Evolutionary conservation across 37 sponge, comb jelly and placozoan genomes (phyloP).

Genomic region (Eunapius fragilis): DNA sequence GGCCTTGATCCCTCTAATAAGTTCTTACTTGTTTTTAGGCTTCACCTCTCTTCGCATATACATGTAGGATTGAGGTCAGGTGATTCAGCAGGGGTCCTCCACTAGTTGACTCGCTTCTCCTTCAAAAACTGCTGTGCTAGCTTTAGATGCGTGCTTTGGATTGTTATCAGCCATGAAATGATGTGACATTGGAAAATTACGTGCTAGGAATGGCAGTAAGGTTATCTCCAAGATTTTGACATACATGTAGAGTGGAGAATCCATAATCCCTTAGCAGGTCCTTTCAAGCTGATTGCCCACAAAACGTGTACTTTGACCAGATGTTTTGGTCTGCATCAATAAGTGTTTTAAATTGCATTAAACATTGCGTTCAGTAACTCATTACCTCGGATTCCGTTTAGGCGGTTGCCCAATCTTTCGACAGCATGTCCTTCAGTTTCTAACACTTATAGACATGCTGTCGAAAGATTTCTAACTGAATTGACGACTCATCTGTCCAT

Average conservation of each 20-base stretch:
- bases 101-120: too few relatives aligned
- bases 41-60: slow-evolving; percentile 26
- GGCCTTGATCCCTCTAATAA: too few relatives aligned
- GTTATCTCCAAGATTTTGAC: slow-evolving; percentile 24
- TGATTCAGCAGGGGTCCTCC: too few relatives aligned
- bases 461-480: too few relatives aligned
- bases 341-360: too few relatives aligned
- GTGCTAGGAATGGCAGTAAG: slow-evolving; percentile 16
- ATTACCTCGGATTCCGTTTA: too few relatives aligned
- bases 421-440: too few relatives aligned
- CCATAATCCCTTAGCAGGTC: slow-evolving; percentile 5
- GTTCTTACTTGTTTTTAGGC: slow-evolving; percentile 16
- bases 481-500: too few relatives aligned
- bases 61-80: slow-evolving; percentile 28
- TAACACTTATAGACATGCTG: too few relatives aligned
- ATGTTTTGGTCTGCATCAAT: neutral
- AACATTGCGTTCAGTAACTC: too few relatives aligned
- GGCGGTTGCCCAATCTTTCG: too few relatives aligned
- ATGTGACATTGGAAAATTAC: slow-evolving; percentile 13
- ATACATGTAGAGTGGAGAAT: slow-evolving; percentile 19
- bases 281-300: slow-evolving; percentile 28
- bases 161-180: slow-evolving; percentile 14
- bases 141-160: slow-evolving; percentile 19
- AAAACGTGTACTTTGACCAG: slow-evolving; percentile 26
- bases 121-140: slow-evolving; percentile 32